Evolutionary conservation across 2,888 invertebrate species (phyloP), one percentile per base, ranked within the genome.

Genomic region (Chrysolina oricalcia): DNA sequence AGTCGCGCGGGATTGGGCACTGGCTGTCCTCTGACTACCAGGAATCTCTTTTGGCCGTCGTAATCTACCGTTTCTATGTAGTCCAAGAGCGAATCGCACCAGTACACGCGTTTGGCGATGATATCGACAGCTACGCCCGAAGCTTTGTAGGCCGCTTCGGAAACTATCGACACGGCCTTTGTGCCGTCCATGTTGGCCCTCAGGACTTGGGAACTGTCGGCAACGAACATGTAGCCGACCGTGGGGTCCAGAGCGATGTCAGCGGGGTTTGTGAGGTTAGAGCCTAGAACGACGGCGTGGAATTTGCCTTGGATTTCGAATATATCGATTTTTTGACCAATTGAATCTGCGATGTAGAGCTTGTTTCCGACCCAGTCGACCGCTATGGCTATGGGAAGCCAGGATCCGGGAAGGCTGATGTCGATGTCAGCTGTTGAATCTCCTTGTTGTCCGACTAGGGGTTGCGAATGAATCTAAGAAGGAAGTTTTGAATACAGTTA

Each of bases 361-460:
- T 98, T 98, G 87, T 97, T 95, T 0, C 97, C 97, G 59, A 99
- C 93, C 97, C 98, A 99, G 90, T 99, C 99, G 17, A 98, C 95
- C 10, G 99, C 98, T 67, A 99, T 88, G 0, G 97, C 95, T 0
- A 96, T 94, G 0, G 97, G 97, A 0, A 95, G 92, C 97, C 97
- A 97, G 0, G 96, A 95, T 0, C 96, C 96, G 0, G 96, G 93
- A 41, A 96, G 89, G 0, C 93, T 91, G 80, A 96, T 93, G 84
- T 95, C 95, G 9, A 90, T 88, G 77, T 92, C 92, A 17, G 89
- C 87, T 80, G 90, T 91, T 46, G 86, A 83, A n/a, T 87, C 83
- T 50, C 90, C 90, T 0, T 90, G 88, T 2, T 88, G 87, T 78
- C 82, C 84, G 74, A 88, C 89, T 77, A 93, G 86, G 78, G 90